A percentile compares a stretch with the other conserved stretches of the same genome.
These are phyloP conservation scores for Chaenogobius annularis DNA, from an alignment of 2,113 vertebrate species.

Conservation along the genomic window DNA sequence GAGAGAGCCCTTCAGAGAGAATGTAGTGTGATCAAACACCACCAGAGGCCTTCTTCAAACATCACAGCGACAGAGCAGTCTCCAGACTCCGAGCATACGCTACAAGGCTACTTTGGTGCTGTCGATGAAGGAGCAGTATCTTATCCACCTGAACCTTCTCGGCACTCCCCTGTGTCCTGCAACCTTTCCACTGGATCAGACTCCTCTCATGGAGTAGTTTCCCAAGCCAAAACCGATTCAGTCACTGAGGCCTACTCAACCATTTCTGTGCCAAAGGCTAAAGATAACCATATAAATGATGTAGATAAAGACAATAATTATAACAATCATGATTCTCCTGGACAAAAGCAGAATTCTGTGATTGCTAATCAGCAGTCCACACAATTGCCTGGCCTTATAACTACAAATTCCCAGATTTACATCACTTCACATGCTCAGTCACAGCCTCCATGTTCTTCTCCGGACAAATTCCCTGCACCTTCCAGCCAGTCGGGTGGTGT, in stretches of 20 bases:
- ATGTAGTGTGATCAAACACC: constrained; percentile 99
- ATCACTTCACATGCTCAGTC: constrained; percentile 86
- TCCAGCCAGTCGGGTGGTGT: constrained; percentile 84
- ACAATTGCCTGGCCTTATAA: constrained; percentile 88
- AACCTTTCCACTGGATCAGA: constrained; percentile 80
- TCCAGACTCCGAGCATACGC: constrained; percentile 88
- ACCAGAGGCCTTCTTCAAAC: constrained; percentile 97
- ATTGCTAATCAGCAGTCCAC: constrained; percentile 91
- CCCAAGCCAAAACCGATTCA: constrained; percentile 82
- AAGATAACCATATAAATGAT: constrained; percentile 83
- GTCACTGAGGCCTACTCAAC: constrained; percentile 84
- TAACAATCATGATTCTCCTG: constrained; percentile 82
- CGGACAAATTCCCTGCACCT: constrained; percentile 87
- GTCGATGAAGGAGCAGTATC: constrained; percentile 80
- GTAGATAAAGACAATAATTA: constrained; percentile 82
- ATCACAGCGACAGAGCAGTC: constrained; percentile 87
- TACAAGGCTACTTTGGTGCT: constrained; percentile 85
- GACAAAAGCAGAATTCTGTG: constrained; percentile 89
- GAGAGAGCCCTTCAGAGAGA: constrained; percentile 98
- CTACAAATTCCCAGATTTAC: constrained; percentile 88
- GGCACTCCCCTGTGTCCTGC: constrained; percentile 85
- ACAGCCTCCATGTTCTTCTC: constrained; percentile 84
- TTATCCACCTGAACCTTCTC: constrained; percentile 89
- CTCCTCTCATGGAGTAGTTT: constrained; percentile 85
- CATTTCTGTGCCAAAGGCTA: constrained; percentile 80